phyloP scores from a whole-genome alignment of 37 sponge, comb jelly and placozoan species.

The Crambe crambe region DNA sequence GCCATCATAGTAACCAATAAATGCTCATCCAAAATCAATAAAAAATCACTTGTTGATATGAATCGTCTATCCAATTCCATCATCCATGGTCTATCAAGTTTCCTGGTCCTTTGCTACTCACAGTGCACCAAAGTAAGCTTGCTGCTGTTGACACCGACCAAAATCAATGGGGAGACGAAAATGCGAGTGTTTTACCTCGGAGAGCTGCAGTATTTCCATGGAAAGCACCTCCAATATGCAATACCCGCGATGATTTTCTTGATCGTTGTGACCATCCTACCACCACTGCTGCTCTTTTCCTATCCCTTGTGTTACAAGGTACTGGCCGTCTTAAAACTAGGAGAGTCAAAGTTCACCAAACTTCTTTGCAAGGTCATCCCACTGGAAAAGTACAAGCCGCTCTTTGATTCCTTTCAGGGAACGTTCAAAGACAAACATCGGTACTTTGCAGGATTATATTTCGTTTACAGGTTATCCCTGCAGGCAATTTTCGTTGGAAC shows the following conservation, averaged over 20 bases:
- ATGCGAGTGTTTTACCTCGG: not conserved
- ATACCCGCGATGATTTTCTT: constrained; percentile 8
- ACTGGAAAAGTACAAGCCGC: constrained; percentile 9
- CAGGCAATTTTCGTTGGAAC: not conserved
- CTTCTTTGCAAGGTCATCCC: not conserved
- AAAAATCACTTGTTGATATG: not conserved
- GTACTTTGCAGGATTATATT: constrained; percentile 27
- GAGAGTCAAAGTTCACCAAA: not conserved
- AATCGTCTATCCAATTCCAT: not conserved
- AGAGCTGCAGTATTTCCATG: not conserved
- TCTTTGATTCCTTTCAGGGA: constrained; percentile 35
- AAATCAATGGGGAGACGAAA: not conserved
- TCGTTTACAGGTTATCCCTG: constrained; percentile 11
- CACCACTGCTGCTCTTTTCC: constrained; percentile 21
- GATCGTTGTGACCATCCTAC: not conserved
- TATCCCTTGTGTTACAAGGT: constrained; percentile 26
- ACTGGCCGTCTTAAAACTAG: not conserved
- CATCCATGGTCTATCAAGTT: constrained; percentile 20
- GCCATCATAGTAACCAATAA: not conserved
- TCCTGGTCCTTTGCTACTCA: constrained; percentile 16
- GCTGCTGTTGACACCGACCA: not conserved
- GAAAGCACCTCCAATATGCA: constrained; percentile 19
- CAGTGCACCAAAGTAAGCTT: constrained; percentile 12
- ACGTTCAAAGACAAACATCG: constrained; percentile 29
- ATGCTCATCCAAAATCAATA: not conserved